Percentiles rank a stretch among this genome's conserved stretches.
Conservation (phyloP, 2,113 vertebrate species). For the Garra rufa region DNA sequence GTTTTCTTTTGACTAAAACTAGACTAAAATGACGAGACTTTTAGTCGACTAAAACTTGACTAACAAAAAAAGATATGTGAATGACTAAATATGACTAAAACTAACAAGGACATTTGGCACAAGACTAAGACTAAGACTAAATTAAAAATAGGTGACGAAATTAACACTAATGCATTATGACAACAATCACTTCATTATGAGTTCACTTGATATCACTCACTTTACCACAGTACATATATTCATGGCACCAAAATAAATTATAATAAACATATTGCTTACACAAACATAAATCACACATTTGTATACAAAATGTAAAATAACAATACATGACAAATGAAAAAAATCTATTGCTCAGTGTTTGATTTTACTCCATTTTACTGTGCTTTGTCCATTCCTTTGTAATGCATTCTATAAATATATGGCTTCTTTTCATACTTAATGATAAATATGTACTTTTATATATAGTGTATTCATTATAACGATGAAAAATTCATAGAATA, state of each 20-base stretch:
- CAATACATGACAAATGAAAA: not conserved
- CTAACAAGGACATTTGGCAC: too few relatives aligned
- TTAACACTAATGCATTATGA: too few relatives aligned
- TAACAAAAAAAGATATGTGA: too few relatives aligned
- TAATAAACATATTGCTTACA: not conserved
- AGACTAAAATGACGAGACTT: too few relatives aligned
- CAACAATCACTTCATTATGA: slow-evolving; percentile 24
- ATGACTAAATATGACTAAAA: too few relatives aligned
- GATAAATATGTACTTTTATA: not conserved
- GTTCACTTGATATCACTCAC: slow-evolving; percentile 13
- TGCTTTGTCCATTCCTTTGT: not conserved
- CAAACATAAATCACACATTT: not conserved
- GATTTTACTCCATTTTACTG: not conserved
- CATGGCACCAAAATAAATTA: not conserved
- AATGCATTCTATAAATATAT: slow-evolving; percentile 19
- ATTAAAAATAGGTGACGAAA: too few relatives aligned
- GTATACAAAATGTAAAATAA: slow-evolving; percentile 5
- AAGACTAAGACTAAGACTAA: too few relatives aligned
- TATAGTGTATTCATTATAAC: not conserved
- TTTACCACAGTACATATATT: slow-evolving; percentile 26
- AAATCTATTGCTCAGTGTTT: slow-evolving; percentile 25
- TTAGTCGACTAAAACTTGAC: too few relatives aligned
- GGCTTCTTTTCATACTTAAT: slow-evolving; percentile 23
- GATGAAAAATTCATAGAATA: not conserved
- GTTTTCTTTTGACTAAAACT: too few relatives aligned